Evolutionary conservation across 2,888 invertebrate species (phyloP).

Genomic region (Anoplius nigerrimus): DNA sequence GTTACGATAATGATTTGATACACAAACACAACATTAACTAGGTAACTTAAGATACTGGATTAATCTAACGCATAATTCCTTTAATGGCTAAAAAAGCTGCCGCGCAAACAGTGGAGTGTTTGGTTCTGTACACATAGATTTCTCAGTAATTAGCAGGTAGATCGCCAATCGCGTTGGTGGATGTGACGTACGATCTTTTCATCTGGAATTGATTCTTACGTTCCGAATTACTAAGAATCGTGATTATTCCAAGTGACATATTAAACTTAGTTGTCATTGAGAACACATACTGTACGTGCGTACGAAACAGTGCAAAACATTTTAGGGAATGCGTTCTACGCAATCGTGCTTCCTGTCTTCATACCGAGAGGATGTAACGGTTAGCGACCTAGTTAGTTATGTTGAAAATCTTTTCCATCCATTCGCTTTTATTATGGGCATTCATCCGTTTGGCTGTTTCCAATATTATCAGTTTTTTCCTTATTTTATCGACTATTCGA

Average conservation of each 20-base stretch:
- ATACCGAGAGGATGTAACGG: slow-evolving; percentile 44
- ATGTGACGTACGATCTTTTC: slow-evolving; percentile 50
- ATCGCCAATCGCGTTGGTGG: slow-evolving; percentile 51
- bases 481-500: slow-evolving; percentile 7
- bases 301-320: slow-evolving; percentile 58
- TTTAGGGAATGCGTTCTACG: slow-evolving; percentile 50
- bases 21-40: slow-evolving; percentile 72
- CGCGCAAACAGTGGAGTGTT: slow-evolving; percentile 64
- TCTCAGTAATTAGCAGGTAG: slow-evolving; percentile 53
- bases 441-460: slow-evolving; percentile 35
- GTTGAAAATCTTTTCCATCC: slow-evolving; percentile 46
- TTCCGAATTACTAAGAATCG: slow-evolving; percentile 52
- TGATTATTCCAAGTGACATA: slow-evolving; percentile 52
- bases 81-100: slow-evolving; percentile 66
- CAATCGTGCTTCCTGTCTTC: slow-evolving; percentile 63
- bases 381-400: slow-evolving; percentile 50
- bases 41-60: slow-evolving; percentile 72
- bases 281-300: slow-evolving; percentile 58
- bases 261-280: slow-evolving; percentile 51
- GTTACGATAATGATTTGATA: slow-evolving; percentile 73
- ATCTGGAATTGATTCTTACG: slow-evolving; percentile 49
- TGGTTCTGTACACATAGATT: slow-evolving; percentile 58
- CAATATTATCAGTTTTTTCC: not conserved
- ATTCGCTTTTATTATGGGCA: slow-evolving; percentile 45
- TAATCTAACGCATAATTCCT: slow-evolving; percentile 71